Evolutionary conservation across 30 jellyfish, hydroid and myxozoan species (phyloP), one percentile per base, ranked within the genome.

Genomic region (Turritopsis rubra): DNA sequence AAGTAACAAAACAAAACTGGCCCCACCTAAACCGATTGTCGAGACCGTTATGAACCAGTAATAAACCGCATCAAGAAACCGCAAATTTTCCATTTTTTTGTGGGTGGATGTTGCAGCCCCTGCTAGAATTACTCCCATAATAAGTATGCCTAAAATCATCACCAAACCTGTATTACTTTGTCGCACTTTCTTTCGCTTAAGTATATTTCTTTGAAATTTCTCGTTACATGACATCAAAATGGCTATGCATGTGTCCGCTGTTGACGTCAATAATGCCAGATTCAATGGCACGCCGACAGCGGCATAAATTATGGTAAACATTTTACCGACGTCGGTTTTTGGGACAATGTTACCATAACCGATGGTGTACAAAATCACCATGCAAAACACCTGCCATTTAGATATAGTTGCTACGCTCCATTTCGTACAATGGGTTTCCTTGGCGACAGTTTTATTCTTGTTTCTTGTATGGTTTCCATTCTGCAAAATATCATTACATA

Each of bases 31-130:
- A 18, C 90, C 90, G 22, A 84, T 84, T 25, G 85, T 73, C 19
- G 85, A 71, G n/a, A 84, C 79, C 18, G 73, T 84, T 52, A 84
- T 84, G n/a, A 74, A 53, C 85, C 85, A 52, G 90, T 53, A 84
- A 28, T 84, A 84, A 22, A 84, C 22, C 17, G 85, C 53, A 52
- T 84, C 81, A 26, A 73, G 30, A 60, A 41, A 73, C 16, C 71
- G 21, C 85, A 82, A 84, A 7, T 26, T 54, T 25, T 54, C 80
- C 9, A 73, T 53, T 17, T n/a, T 13, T 41, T 13, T 41, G 13
- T 41, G 60, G 5, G 60, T 41, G 5, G 60, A 41, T 41, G 60
- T 3, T 41, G 60, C 60, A 41, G 60, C 60, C 9, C 60, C 60
- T 3, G 9, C 60, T 41, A 41, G 13, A 41, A 41, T 41, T 41